These are phyloP conservation scores for Pseudorasbora parva DNA, from an alignment of 2,113 vertebrate genomes.

Conservation along the genomic window DNA sequence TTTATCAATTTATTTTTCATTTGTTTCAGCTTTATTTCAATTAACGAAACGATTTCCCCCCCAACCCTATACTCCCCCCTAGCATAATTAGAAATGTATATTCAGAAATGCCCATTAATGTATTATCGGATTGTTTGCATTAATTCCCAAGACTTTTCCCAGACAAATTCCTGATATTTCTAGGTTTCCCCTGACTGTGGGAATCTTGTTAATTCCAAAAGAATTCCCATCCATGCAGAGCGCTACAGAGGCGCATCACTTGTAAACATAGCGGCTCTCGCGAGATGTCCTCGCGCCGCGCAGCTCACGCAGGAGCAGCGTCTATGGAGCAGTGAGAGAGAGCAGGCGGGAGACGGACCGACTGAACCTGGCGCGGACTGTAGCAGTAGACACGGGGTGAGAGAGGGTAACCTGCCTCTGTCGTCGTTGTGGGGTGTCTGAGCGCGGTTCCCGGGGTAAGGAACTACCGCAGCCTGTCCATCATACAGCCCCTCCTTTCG, in stretches of 20 bases:
- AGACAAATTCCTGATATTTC: not conserved
- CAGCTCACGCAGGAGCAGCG: conserved; percentile 58
- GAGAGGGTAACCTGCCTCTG: conserved; percentile 59
- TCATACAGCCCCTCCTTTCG: not conserved
- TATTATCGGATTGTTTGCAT: not conserved
- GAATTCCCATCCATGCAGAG: not conserved
- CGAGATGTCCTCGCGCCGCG: conserved; percentile 65
- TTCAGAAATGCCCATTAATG: not conserved
- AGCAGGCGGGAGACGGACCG: conserved; percentile 42
- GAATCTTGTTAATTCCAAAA: conserved; percentile 1
- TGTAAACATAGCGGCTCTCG: conserved; percentile 62
- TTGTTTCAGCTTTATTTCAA: no score
- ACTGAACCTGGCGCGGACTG: conserved; percentile 46
- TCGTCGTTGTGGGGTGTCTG: conserved; percentile 72
- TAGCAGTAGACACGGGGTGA: conserved; percentile 27
- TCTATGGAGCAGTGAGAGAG: conserved; percentile 52
- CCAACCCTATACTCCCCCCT: no score
- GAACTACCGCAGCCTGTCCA: conserved; percentile 37
- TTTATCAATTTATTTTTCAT: no score
- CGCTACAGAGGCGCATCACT: not conserved
- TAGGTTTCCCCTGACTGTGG: conserved; percentile 1
- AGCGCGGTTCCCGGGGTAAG: conserved; percentile 54
- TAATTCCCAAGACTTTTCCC: not conserved
- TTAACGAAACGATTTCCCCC: not conserved
- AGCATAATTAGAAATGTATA: not conserved